Conservation (phyloP, 1,140 invertebrate species). For the Trichonephila clavipes region DNA sequence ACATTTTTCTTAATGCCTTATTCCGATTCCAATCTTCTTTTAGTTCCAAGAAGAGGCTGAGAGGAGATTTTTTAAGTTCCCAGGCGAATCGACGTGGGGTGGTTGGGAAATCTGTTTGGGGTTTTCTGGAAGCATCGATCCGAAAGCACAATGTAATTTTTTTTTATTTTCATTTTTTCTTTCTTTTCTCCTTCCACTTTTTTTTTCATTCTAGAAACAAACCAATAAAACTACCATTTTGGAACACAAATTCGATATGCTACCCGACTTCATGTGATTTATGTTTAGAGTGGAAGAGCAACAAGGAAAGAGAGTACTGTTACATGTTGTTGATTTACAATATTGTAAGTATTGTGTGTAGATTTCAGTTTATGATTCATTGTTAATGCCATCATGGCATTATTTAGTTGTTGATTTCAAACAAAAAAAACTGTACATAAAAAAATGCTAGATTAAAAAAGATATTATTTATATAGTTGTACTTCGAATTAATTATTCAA, state of each 20-base stretch:
- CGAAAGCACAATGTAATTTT: conserved; percentile 7
- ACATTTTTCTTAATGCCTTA: conserved; percentile 4
- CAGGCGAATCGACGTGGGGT: conserved; percentile 59
- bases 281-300: not conserved
- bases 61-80: conserved; percentile 54
- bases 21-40: conserved; percentile 23
- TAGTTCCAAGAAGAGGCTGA: not conserved
- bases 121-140: conserved; percentile 58
- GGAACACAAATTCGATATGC: not conserved
- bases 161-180: not conserved
- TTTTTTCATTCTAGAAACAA: not conserved
- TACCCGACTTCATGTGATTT: not conserved
- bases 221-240: conserved; percentile 35
- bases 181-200: not conserved
- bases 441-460: too few relatives aligned
- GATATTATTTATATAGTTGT: too few relatives aligned
- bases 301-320: not conserved
- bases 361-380: too few relatives aligned
- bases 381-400: too few relatives aligned
- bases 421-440: too few relatives aligned
- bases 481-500: too few relatives aligned
- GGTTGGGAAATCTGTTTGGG: conserved; percentile 56
- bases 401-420: too few relatives aligned
- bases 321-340: not conserved
- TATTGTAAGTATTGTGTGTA: not conserved